Evolutionary conservation across 2,888 invertebrate genomes (phyloP), one percentile per base, ranked within the genome.

Genomic region (Andricus curvator): DNA sequence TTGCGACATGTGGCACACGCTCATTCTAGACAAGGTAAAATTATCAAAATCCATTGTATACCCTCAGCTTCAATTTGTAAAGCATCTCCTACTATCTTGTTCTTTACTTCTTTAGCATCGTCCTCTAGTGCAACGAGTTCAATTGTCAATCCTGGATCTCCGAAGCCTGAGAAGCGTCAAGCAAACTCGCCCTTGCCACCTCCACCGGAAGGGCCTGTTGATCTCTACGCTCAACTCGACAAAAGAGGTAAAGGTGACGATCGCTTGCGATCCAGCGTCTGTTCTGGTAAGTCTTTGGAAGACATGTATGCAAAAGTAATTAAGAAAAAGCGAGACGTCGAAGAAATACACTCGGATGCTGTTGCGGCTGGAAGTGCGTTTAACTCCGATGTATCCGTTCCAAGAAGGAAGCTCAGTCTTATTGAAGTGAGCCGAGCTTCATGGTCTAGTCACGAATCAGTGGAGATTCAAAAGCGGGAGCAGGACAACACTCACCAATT

Each of bases 271-370:
- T 85, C 87, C 29, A 84, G 84, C 67, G 79, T 89, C 22, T 80
- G 89, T 9, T 84, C 89, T 68, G 88, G 91, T 1, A 95, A 95
- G 84, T 96, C 96, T 86, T 93, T 97, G n/a, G 97, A 97, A 87
- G 97, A 97, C 88, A 96, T 98, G 96, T 98, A 98, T 91, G 97
- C 97, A 2, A 98, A 97, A 93, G 97, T 97, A 29, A 95, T 95
- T 89, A 97, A 97, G 90, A 96, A 95, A 91, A 93, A 93, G 76
- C 90, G 89, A 15, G 93, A 93, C 86, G 65, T 92, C 91, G 89
- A 90, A 90, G 94, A 87, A 91, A 94, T 84, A 78, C 87, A 15
- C 85, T 93, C 87, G 4, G 81, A 81, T 25, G 44, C 68, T 67
- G n/a, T 20, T 44, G 68, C 25, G 80, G 5, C 67, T 8, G 56